phyloP scores from a whole-genome alignment of 2,113 vertebrate genomes.

The Pithys albifrons region DNA sequence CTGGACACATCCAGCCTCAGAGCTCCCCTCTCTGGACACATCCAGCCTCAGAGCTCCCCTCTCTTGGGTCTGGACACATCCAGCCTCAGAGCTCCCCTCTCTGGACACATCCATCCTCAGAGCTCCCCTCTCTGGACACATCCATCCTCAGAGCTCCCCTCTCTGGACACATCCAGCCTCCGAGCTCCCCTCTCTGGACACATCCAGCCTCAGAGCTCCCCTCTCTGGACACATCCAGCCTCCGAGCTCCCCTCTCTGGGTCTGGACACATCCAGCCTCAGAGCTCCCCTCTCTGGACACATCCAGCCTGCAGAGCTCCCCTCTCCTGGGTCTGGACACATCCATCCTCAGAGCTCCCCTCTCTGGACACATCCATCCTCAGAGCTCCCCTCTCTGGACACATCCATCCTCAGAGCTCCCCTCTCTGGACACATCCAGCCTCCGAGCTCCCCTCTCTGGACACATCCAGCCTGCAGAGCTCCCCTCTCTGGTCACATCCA shows the following conservation, averaged over 20 bases:
- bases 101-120: background rate
- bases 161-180: background rate
- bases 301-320: background rate
- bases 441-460: background rate
- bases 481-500: background rate
- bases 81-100: background rate
- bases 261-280: background rate
- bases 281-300: background rate
- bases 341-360: background rate
- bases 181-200: background rate
- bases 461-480: background rate
- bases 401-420: background rate
- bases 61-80: fast-evolving
- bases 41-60: background rate
- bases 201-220: background rate
- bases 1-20: background rate
- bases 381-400: background rate
- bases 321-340: fast-evolving
- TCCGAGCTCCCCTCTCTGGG: background rate
- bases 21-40: background rate
- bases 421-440: background rate
- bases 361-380: background rate
- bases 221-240: background rate
- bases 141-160: background rate
- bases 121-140: background rate